A percentile compares a stretch with the other conserved stretches of the same genome.
phyloP scores from a whole-genome alignment of 2,888 invertebrate species.

The Muscina levida region DNA sequence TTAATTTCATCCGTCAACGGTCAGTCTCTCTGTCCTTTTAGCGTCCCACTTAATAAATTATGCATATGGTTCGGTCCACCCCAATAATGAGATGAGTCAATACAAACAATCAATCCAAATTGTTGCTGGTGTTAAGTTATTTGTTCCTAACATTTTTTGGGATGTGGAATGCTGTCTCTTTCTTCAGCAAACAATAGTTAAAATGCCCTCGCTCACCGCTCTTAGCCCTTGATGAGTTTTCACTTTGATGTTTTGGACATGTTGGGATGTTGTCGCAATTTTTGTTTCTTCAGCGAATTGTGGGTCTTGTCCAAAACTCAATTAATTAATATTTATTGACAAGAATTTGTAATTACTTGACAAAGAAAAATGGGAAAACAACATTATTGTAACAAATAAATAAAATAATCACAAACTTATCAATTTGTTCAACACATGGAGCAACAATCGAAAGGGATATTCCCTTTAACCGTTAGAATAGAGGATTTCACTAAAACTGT shows the following conservation, averaged over 20 bases:
- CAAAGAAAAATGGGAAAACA: too few species aligned
- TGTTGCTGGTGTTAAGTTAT: neutral
- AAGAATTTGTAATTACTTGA: slow-evolving; percentile 59
- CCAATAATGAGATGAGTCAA: too few species aligned
- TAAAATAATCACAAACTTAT: slow-evolving; percentile 35
- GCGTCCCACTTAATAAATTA: slow-evolving; percentile 65
- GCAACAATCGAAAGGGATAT: too few species aligned
- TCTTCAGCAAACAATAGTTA: neutral
- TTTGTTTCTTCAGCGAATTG: slow-evolving; percentile 1
- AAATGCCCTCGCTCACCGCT: neutral
- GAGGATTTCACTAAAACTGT: neutral
- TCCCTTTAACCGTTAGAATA: slow-evolving; percentile 37
- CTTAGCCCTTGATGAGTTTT: too few species aligned
- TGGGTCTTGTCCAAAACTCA: slow-evolving; percentile 34
- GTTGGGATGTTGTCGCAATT: neutral
- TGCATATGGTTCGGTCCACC: slow-evolving; percentile 40
- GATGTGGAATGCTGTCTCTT: neutral
- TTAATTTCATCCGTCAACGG: too few species aligned
- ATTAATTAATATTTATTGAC: slow-evolving; percentile 63
- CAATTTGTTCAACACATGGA: too few species aligned
- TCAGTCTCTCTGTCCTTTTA: too few species aligned
- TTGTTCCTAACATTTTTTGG: neutral
- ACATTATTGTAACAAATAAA: slow-evolving; percentile 31
- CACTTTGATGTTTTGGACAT: neutral
- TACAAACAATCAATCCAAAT: neutral